Base-by-base conservation (phyloP, 1,140 invertebrate genomes). In the Lepidotrigona ventralis region DNA sequence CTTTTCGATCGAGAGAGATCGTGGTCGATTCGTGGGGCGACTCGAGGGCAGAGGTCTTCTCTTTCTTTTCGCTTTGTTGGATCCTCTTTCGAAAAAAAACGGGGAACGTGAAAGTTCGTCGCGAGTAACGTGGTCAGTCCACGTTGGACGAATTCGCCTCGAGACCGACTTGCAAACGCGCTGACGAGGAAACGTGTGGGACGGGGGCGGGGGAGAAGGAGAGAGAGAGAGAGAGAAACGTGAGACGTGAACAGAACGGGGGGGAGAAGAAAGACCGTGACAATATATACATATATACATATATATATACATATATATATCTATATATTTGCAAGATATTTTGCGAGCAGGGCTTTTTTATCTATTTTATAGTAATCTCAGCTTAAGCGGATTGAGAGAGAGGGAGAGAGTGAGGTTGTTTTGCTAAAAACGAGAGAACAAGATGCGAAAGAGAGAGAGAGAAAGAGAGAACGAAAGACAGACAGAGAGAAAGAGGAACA, bases 361-460 rank as follows among this genome's bases (percentile, higher is more conserved):
- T 88, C 90, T 92, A 93, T 92, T 92, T 90, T 91, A 92, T 92
- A 92, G 87, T 90, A 92, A 91, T 91, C 90, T 86, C 90, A 90
- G 90, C 90, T 90, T 89, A 84, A 88, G 89, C 81, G 81, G 85
- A 88, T 89, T 83, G 85, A 87, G 76, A 91, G 82, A 84, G 72
- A 81, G 60, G 81, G 56, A 80, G 83, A 81, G 70, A 51, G 60
- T 77, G 72, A 71, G 54, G 83, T 72, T 21, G 77, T 69, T 85
- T 85, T 66, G 71, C 60, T 84, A 60, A 84, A 46, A 80, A 83
- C 66, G 56, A 63, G 74, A 63, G 69, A 33, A 33, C 33, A 33
- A 33, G 33, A 33, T 2, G 33, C 33, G 33, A 63, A 83, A 71
- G 80, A 86, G 73, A 73, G 83, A 83, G 74, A 78, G 81, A 81